phyloP scores from a whole-genome alignment of 2,113 vertebrate species.

The Rhegmatorhina hoffmannsi region DNA sequence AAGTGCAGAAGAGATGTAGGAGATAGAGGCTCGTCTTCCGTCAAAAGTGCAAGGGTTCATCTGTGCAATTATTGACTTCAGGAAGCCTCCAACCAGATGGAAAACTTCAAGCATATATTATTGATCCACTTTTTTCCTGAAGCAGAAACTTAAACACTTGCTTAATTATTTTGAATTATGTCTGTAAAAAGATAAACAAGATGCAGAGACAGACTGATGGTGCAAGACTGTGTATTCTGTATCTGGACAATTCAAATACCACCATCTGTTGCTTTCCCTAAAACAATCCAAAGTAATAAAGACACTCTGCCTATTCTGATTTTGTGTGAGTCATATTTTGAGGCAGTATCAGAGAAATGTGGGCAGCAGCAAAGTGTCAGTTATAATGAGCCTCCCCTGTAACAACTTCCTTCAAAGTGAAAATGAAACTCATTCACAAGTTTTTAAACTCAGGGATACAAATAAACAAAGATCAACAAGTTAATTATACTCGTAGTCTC shows the following conservation, averaged over 20 bases:
- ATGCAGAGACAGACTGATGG: not conserved
- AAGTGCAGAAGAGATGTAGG: not conserved
- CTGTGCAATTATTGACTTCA: not conserved
- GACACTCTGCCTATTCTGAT: not conserved
- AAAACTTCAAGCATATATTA: not conserved
- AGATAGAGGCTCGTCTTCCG: not conserved
- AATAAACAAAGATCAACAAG: not conserved
- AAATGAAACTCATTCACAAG: constrained; percentile 18
- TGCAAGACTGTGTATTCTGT: not conserved
- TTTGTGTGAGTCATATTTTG: not conserved
- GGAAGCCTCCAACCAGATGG: not conserved
- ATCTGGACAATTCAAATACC: not conserved
- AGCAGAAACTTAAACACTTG: not conserved
- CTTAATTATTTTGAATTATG: not conserved
- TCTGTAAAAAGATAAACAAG: not conserved
- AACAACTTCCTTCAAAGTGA: not conserved
- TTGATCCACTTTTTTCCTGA: not conserved
- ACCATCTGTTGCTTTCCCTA: constrained; percentile 1
- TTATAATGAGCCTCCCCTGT: not conserved
- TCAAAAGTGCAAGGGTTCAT: not conserved
- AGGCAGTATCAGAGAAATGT: constrained; percentile 2
- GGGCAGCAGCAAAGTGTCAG: not conserved
- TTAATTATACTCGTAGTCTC: not conserved
- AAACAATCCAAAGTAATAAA: constrained; percentile 18
- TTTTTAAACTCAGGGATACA: not conserved